Evolutionary conservation across 2,797 vertebrate species (phyloP).

Genomic region (Babyrousa celebensis): DNA sequence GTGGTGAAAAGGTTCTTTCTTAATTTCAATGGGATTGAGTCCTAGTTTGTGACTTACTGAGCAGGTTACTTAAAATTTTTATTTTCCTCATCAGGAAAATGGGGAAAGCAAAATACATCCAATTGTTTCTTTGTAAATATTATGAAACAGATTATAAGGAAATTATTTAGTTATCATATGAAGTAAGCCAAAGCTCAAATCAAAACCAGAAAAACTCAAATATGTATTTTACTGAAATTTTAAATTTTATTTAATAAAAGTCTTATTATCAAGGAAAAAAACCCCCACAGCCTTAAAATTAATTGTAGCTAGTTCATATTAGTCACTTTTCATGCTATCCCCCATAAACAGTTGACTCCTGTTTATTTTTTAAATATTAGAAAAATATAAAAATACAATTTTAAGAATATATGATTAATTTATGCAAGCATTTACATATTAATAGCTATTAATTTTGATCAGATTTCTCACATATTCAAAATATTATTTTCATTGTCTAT

Average conservation of each 20-base stretch:
- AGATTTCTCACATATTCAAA: not conserved
- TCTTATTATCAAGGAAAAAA: not conserved
- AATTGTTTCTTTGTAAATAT: not conserved
- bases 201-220: not conserved
- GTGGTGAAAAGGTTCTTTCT: accelerated
- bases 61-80: not conserved
- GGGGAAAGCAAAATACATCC: not conserved
- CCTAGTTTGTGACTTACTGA: not conserved
- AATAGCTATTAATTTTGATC: not conserved
- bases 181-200: not conserved
- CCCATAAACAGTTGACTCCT: not conserved
- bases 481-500: not conserved
- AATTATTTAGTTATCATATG: not conserved
- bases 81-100: not conserved
- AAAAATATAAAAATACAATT: not conserved
- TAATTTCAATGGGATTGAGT: not conserved
- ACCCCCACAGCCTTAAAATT: not conserved
- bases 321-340: not conserved
- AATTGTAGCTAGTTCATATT: not conserved
- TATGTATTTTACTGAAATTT: not conserved
- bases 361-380: not conserved
- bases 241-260: not conserved
- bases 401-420: not conserved
- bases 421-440: not conserved
- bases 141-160: not conserved